Conservation (phyloP, 2,797 vertebrate genomes). For the Scomberomorus guttatus region DNA sequence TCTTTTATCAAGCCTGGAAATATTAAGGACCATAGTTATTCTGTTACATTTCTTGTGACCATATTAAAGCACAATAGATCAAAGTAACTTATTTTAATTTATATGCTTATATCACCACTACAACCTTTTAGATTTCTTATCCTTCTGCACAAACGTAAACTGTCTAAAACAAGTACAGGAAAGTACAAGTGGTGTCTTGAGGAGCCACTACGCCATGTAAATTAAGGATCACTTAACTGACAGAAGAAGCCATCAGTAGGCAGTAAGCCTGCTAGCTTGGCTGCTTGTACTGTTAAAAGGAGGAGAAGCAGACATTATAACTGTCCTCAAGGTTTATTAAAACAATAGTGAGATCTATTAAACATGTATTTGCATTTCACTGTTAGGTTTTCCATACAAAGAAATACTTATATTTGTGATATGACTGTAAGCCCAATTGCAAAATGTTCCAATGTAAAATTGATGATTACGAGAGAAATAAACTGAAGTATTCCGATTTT, state of each 20-base stretch:
- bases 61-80: conserved; percentile 22
- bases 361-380: not conserved
- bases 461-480: no score
- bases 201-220: no score
- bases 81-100: not conserved
- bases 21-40: conserved; percentile 26
- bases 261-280: no score
- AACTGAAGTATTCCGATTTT: no score
- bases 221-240: no score
- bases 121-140: not conserved
- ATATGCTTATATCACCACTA: not conserved
- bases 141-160: not conserved
- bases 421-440: no score
- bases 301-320: not conserved
- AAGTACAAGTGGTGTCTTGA: not conserved
- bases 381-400: no score
- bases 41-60: not conserved
- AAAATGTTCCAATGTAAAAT: not conserved
- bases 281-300: not conserved
- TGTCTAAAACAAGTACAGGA: not conserved
- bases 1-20: conserved; percentile 38
- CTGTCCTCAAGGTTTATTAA: not conserved
- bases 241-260: no score
- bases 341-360: not conserved
- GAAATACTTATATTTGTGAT: no score